phyloP scores from a whole-genome alignment of 2,888 invertebrate species.

The Lamellibrachia columna region DNA sequence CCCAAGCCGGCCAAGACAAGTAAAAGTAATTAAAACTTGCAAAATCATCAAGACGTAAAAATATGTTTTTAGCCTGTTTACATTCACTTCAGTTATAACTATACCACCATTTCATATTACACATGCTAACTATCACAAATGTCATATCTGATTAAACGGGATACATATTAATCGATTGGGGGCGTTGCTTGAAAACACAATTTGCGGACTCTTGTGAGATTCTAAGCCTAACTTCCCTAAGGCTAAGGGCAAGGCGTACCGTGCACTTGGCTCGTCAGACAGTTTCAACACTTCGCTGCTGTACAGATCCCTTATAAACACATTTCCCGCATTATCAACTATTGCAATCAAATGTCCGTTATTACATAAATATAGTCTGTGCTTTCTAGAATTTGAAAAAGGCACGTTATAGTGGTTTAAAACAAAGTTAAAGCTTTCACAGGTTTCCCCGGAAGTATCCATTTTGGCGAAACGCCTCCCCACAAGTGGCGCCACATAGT shows the following conservation, averaged over 20 bases:
- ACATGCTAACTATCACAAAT: too few species aligned
- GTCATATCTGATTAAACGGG: too few species aligned
- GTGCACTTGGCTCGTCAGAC: not conserved
- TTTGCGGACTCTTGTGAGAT: too few species aligned
- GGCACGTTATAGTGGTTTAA: not conserved
- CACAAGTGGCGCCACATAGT: too few species aligned
- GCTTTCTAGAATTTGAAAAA: not conserved
- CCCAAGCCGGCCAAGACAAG: too few species aligned
- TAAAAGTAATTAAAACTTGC: too few species aligned
- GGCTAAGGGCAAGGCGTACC: not conserved
- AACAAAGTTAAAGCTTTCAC: slow-evolving; percentile 16
- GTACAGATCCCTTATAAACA: slow-evolving; percentile 4
- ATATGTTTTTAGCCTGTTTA: too few species aligned
- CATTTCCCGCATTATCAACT: not conserved
- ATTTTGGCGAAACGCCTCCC: not conserved
- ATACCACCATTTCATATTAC: too few species aligned
- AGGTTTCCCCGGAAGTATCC: not conserved
- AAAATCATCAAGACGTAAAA: too few species aligned
- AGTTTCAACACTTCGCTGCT: slow-evolving; percentile 16
- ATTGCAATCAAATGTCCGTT: not conserved
- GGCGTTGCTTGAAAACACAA: not conserved
- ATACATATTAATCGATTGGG: not conserved
- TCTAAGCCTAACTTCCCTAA: not conserved
- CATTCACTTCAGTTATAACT: too few species aligned
- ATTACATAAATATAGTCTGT: not conserved